Evolutionary conservation across 2,888 invertebrate genomes (phyloP).

Genomic region (Xestoiulus laeticollis): DNA sequence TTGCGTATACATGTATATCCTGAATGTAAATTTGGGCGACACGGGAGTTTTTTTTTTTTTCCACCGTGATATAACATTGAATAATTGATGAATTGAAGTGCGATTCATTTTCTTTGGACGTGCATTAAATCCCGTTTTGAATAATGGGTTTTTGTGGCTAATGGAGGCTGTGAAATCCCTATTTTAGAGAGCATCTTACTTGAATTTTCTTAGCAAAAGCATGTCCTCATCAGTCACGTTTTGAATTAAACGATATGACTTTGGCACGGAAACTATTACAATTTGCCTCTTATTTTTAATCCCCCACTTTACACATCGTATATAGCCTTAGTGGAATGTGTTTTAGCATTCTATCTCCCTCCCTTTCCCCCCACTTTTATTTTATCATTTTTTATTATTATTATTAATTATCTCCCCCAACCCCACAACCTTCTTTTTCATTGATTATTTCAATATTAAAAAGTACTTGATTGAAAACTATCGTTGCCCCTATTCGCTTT

Average conservation of each 20-base stretch:
- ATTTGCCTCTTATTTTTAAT: not conserved
- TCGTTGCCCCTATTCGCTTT: slow-evolving; percentile 31
- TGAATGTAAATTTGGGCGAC: not conserved
- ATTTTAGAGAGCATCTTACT: not conserved
- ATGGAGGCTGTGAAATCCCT: not conserved
- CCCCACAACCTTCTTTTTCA: not conserved
- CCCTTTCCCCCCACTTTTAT: not conserved
- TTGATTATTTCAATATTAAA: not conserved
- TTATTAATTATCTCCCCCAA: not conserved
- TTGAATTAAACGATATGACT: slow-evolving; percentile 5
- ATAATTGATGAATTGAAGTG: slow-evolving; percentile 11
- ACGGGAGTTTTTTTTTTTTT: not conserved
- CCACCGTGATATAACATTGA: not conserved
- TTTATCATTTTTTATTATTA: not conserved
- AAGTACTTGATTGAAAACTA: slow-evolving; percentile 37
- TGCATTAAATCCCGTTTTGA: not conserved
- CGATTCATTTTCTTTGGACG: not conserved
- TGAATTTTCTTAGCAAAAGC: not conserved
- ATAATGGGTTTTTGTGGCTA: slow-evolving; percentile 35
- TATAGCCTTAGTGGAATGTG: not conserved
- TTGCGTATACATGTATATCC: too few species aligned
- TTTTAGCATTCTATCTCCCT: not conserved
- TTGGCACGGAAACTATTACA: not conserved
- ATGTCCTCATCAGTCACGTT: slow-evolving; percentile 14
- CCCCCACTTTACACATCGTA: not conserved